Percentiles rank a stretch among this genome's conserved stretches.
Conservation (phyloP, 2,113 vertebrate species). For the Colistium nudipinnis region DNA sequence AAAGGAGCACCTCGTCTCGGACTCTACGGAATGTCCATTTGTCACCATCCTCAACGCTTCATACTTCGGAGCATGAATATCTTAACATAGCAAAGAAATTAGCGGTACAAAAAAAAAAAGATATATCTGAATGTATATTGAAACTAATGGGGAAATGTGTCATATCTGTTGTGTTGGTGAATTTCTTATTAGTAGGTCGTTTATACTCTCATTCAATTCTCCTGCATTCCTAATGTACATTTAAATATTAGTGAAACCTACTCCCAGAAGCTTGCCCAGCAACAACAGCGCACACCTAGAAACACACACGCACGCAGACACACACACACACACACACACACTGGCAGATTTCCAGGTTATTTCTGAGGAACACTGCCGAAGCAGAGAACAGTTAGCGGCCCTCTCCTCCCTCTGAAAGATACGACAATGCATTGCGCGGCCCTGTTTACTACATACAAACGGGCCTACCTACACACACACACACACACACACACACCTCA, state of each 20-base stretch:
- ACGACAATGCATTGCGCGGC: conserved; percentile 47
- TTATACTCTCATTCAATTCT: too few species aligned
- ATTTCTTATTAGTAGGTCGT: too few species aligned
- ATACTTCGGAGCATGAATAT: background rate
- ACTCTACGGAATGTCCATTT: conserved; percentile 29
- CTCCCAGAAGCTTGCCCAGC: too few species aligned
- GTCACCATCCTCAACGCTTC: conserved; percentile 10
- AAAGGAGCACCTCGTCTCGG: conserved; percentile 58
- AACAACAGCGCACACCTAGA: too few species aligned
- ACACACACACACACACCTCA: conserved; percentile 32
- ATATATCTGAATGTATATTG: too few species aligned
- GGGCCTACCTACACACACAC: conserved; percentile 38
- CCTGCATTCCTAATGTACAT: too few species aligned
- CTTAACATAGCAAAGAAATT: background rate
- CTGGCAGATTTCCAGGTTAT: conserved; percentile 45
- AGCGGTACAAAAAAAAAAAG: background rate
- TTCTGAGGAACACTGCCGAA: conserved; percentile 26
- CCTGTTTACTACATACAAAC: conserved; percentile 50
- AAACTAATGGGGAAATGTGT: too few species aligned
- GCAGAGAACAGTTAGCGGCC: conserved; percentile 33
- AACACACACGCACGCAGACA: conserved; percentile 4
- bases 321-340: conserved; percentile 13
- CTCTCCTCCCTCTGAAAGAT: conserved; percentile 39
- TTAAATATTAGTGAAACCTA: too few species aligned
- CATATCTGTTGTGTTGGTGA: background rate